Percentiles rank a stretch among this genome's conserved stretches.
Evolutionary conservation across 2,113 vertebrate genomes (phyloP).

Genomic region (mouse (Mus musculus)): GRCm39 chr17:52030001-52030500

Average conservation of each 20-base stretch:
- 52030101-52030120: not conserved
- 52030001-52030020: constrained; percentile 5
- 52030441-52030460: too few species aligned
- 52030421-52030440: too few species aligned
- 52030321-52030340: not conserved
- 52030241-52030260: not conserved
- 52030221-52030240: not conserved
- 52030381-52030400: not conserved
- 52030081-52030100: not conserved
- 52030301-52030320: not conserved
- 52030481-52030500: not conserved
- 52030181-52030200: not conserved
- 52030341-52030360: not conserved
- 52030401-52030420: not conserved
- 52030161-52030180: not conserved
- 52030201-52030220: not conserved
- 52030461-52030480: not conserved
- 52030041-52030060: not conserved
- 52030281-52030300: not conserved
- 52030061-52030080: not conserved
- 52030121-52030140: not conserved
- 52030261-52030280: not conserved
- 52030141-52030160: not conserved
- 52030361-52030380: not conserved
- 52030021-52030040: not conserved